Conservation (phyloP, 2,797 vertebrate species). For the Sylvilagus floridanus region DNA sequence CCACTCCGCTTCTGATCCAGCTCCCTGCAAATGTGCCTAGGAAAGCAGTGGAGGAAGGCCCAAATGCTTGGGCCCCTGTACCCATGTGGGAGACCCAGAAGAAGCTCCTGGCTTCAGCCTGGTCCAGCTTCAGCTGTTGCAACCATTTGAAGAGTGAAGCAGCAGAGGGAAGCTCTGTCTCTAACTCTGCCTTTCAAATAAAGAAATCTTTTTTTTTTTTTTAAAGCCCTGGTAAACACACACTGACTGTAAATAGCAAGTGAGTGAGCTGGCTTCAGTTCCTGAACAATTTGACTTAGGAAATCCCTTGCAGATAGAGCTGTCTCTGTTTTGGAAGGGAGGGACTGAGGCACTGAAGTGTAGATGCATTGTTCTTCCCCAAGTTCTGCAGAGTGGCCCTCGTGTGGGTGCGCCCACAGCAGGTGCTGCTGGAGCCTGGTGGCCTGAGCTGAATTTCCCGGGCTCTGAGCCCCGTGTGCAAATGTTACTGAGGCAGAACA, state of each 20-base stretch:
- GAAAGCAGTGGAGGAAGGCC: too few species aligned
- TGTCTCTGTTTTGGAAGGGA: neutral
- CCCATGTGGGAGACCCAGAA: too few species aligned
- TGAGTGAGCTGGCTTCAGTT: neutral
- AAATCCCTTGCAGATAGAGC: neutral
- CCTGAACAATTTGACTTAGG: neutral
- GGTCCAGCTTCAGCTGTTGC: too few species aligned
- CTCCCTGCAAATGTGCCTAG: too few species aligned
- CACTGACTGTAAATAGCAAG: neutral
- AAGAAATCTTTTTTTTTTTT: too few species aligned
- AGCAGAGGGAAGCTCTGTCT: too few species aligned
- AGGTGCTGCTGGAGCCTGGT: neutral
- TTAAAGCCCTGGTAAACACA: neutral
- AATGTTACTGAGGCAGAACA: neutral
- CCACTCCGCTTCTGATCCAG: too few species aligned
- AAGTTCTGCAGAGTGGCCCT: neutral
- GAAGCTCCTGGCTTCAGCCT: too few species aligned
- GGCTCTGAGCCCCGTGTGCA: neutral
- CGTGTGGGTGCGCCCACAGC: neutral
- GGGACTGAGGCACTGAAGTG: neutral
- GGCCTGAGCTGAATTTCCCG: neutral
- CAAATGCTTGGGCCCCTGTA: too few species aligned
- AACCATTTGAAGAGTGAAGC: too few species aligned
- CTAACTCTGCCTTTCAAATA: too few species aligned
- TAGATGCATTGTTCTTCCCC: neutral